Conservation (phyloP, 2,797 vertebrate species). For the Cheirogaleus major region DNA sequence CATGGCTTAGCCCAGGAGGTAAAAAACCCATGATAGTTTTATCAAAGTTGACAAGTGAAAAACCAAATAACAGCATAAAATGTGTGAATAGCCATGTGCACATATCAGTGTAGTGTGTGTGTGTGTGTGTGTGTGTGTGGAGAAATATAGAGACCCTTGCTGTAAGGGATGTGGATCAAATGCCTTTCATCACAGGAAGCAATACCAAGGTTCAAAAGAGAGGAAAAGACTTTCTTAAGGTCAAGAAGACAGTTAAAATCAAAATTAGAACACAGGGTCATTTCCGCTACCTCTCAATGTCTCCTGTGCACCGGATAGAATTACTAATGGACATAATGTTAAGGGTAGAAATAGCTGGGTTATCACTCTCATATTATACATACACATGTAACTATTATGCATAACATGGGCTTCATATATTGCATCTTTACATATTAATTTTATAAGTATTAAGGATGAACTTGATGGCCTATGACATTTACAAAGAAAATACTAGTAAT, state of each 20-base stretch:
- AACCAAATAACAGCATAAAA: background rate
- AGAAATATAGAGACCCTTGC: background rate
- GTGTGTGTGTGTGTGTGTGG: too few relatives aligned
- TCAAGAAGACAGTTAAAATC: background rate
- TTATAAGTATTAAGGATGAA: background rate
- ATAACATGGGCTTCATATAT: background rate
- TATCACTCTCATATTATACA: rapidly evolving
- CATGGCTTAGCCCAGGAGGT: background rate
- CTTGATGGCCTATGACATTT: background rate
- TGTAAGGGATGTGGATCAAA: background rate
- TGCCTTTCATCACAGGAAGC: background rate
- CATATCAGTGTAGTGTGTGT: background rate
- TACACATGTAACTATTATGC: background rate
- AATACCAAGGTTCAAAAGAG: background rate
- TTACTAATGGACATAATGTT: background rate
- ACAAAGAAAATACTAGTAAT: background rate
- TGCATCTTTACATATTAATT: background rate
- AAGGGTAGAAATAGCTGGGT: background rate
- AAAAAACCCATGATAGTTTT: background rate
- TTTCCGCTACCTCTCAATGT: background rate
- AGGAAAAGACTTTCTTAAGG: background rate
- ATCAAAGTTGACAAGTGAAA: background rate
- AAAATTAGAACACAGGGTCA: background rate
- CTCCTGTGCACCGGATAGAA: background rate
- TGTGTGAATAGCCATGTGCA: background rate